Conservation (phyloP, 2,113 vertebrate species). For the Oryzias woworae region DNA sequence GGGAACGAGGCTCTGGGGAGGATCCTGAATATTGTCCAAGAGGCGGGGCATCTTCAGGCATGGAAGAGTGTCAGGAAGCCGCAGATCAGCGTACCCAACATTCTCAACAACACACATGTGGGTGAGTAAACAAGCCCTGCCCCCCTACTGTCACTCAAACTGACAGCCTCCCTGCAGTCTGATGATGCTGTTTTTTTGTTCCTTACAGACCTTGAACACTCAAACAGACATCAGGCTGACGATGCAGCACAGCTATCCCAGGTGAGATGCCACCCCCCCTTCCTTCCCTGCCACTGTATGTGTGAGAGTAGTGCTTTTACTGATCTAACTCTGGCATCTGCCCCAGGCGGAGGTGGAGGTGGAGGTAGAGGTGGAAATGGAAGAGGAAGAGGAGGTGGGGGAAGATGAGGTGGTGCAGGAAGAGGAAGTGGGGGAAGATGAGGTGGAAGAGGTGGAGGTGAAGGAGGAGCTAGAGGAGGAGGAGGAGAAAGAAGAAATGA, state of each 20-base stretch:
- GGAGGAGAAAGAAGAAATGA: neutral
- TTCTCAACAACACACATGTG: conserved; percentile 45
- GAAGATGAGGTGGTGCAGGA: neutral
- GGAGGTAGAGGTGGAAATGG: no score
- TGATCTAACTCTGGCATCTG: conserved; percentile 2
- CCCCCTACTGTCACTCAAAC: neutral
- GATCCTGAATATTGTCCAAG: conserved; percentile 73
- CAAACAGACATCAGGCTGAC: conserved; percentile 15
- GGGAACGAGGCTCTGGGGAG: conserved; percentile 76
- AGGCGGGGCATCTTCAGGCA: conserved; percentile 37
- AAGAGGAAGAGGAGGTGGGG: no score
- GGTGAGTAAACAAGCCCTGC: conserved; percentile 43
- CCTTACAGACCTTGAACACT: conserved; percentile 54
- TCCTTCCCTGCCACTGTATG: neutral
- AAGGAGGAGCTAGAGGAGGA: neutral
- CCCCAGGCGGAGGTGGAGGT: neutral
- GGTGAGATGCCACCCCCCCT: conserved; percentile 18
- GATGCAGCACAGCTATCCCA: neutral
- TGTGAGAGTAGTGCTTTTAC: neutral
- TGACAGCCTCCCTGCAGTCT: neutral
- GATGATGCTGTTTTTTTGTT: neutral
- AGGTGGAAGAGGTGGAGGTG: no score
- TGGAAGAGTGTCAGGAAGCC: conserved; percentile 11
- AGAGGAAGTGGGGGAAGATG: conserved; percentile 1
- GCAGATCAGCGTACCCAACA: conserved; percentile 57